These are phyloP conservation scores for Molossus molossus DNA, from an alignment of 2,797 vertebrate species.

Conservation along the genomic window DNA sequence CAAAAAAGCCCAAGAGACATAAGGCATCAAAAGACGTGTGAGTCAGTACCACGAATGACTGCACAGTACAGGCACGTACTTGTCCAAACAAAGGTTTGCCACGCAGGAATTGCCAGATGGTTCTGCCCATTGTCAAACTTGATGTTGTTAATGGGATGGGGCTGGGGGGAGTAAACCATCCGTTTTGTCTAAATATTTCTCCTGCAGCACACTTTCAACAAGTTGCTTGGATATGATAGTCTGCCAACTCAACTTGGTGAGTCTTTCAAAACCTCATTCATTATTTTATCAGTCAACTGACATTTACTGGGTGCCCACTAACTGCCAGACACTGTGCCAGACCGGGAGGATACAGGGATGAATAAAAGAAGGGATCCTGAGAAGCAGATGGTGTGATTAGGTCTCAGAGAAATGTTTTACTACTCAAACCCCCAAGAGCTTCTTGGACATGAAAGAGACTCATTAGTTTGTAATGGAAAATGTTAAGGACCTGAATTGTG, in stretches of 20 bases:
- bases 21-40: not conserved
- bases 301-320: not conserved
- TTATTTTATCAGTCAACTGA: constrained; percentile 37
- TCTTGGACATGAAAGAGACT: constrained; percentile 9
- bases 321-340: not conserved
- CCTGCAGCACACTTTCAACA: not conserved
- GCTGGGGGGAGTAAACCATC: not conserved
- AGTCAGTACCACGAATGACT: not conserved
- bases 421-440: not conserved
- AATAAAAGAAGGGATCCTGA: constrained; percentile 46
- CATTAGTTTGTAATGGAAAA: constrained; percentile 9
- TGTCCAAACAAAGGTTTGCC: not conserved
- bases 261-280: constrained; percentile 10
- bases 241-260: not conserved
- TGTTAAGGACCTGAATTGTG: constrained; percentile 3
- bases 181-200: constrained; percentile 17
- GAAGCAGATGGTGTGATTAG: not conserved
- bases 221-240: not conserved
- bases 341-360: not conserved
- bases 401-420: not conserved
- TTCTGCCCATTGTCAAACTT: not conserved
- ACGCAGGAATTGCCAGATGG: not conserved
- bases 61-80: not conserved
- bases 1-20: not conserved
- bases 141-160: not conserved